Conservation (phyloP, 2,888 invertebrate species). For the Ichneumon xanthorius region DNA sequence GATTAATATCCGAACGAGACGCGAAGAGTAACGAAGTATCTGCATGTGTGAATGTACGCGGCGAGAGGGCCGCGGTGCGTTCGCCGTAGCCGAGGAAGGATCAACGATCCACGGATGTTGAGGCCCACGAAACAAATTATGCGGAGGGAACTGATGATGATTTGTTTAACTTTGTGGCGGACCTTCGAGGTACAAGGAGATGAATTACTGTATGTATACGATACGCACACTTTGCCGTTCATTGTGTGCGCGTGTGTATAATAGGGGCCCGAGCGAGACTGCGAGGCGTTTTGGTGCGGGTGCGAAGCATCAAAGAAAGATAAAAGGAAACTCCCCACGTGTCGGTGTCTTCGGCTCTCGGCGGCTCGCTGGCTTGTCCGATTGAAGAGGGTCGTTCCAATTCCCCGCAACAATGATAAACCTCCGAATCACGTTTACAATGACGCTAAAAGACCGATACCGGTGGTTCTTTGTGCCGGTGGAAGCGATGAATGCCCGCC, state of each 20-base stretch:
- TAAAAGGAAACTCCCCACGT: slow-evolving; percentile 53
- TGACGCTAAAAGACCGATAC: slow-evolving; percentile 63
- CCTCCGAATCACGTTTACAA: slow-evolving; percentile 67
- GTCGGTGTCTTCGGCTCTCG: slow-evolving; percentile 45
- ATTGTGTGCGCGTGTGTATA: slow-evolving; percentile 37
- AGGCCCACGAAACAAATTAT: slow-evolving; percentile 73
- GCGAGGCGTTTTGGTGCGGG: slow-evolving; percentile 52
- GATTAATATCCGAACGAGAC: slow-evolving; percentile 48
- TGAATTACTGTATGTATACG: background rate
- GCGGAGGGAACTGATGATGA: slow-evolving; percentile 73
- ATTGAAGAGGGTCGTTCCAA: slow-evolving; percentile 72
- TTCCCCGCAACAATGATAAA: slow-evolving; percentile 68
- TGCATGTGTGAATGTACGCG: slow-evolving; percentile 8
- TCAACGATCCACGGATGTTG: slow-evolving; percentile 66
- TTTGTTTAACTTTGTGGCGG: slow-evolving; percentile 73
- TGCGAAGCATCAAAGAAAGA: slow-evolving; percentile 67
- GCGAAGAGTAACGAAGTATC: slow-evolving; percentile 11
- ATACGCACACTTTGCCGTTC: background rate
- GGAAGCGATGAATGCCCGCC: slow-evolving; percentile 47
- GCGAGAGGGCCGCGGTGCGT: slow-evolving; percentile 30
- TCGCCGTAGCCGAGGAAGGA: slow-evolving; percentile 28
- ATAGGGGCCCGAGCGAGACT: slow-evolving; percentile 41
- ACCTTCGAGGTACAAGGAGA: slow-evolving; percentile 64
- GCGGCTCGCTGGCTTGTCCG: slow-evolving; percentile 60
- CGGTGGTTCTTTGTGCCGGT: slow-evolving; percentile 29